Conservation (phyloP, 2,888 invertebrate species). For the Perizoma affinitatum region DNA sequence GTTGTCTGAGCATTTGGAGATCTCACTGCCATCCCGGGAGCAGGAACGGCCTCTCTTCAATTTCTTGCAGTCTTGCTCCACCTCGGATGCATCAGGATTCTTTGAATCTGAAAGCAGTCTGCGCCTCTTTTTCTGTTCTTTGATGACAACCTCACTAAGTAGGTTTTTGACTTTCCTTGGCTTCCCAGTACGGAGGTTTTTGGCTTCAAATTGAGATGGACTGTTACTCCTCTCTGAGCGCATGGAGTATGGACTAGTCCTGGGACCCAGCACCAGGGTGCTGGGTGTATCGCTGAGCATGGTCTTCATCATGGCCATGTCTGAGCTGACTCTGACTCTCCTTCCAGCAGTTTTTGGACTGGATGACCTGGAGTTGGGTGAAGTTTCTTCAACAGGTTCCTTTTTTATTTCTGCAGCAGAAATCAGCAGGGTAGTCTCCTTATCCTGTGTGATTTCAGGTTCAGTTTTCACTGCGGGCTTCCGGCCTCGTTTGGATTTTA, state of each 20-base stretch:
- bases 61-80: slow-evolving; percentile 68
- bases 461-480: slow-evolving; percentile 66
- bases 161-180: slow-evolving; percentile 85
- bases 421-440: slow-evolving; percentile 68
- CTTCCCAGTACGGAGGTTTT: slow-evolving; percentile 87
- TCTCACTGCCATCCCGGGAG: slow-evolving; percentile 84
- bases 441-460: slow-evolving; percentile 64
- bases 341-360: slow-evolving; percentile 76
- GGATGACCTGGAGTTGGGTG: slow-evolving; percentile 74
- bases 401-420: slow-evolving; percentile 76
- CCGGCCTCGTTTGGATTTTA: slow-evolving; percentile 66
- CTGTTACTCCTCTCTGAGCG: slow-evolving; percentile 84
- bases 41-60: slow-evolving; percentile 76
- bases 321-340: slow-evolving; percentile 73
- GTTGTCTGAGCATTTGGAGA: slow-evolving; percentile 85
- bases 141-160: slow-evolving; percentile 83
- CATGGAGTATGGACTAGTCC: slow-evolving; percentile 85
- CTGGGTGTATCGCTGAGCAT: slow-evolving; percentile 70
- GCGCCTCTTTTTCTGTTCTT: slow-evolving; percentile 82
- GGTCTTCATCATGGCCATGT: slow-evolving; percentile 78
- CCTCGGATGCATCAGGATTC: slow-evolving; percentile 63
- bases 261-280: slow-evolving; percentile 67
- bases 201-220: slow-evolving; percentile 76
- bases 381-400: slow-evolving; percentile 71
- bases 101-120: slow-evolving; percentile 83